Conservation (phyloP, 2,888 invertebrate species). For the Xestobium rufovillosum region DNA sequence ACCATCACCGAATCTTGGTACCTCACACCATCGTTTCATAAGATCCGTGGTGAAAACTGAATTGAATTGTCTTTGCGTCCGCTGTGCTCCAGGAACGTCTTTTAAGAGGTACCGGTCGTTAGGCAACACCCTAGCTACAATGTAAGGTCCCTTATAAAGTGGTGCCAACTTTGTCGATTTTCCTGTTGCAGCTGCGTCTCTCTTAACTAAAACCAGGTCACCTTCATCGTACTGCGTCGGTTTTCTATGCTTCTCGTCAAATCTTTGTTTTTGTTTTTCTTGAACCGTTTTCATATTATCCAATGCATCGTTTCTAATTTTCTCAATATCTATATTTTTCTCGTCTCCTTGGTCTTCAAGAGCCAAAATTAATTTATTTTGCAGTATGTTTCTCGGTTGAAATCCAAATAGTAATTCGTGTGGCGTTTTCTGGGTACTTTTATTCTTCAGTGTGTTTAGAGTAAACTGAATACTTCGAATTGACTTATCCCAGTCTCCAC, state of each 20-base stretch:
- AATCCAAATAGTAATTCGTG: constrained; percentile 26
- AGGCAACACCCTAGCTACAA: constrained; percentile 4
- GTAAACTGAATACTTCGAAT: constrained; percentile 21
- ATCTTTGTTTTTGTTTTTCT: constrained; percentile 6
- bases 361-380: constrained; percentile 9
- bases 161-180: constrained; percentile 9
- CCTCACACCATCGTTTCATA: constrained; percentile 13
- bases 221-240: constrained; percentile 6
- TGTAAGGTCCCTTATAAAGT: constrained; percentile 9
- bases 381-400: constrained; percentile 10
- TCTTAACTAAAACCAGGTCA: constrained; percentile 7
- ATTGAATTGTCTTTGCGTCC: constrained; percentile 10
- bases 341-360: constrained; percentile 5
- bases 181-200: constrained; percentile 9
- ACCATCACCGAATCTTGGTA: no score
- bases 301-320: no score
- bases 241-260: constrained; percentile 5
- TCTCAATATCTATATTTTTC: no score
- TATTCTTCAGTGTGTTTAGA: constrained; percentile 22
- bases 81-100: constrained; percentile 11
- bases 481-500: constrained; percentile 31
- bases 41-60: constrained; percentile 9
- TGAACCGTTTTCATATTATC: no score
- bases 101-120: constrained; percentile 13
- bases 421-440: constrained; percentile 23